Conservation (phyloP, 2,888 invertebrate species). For the Melieria picta region DNA sequence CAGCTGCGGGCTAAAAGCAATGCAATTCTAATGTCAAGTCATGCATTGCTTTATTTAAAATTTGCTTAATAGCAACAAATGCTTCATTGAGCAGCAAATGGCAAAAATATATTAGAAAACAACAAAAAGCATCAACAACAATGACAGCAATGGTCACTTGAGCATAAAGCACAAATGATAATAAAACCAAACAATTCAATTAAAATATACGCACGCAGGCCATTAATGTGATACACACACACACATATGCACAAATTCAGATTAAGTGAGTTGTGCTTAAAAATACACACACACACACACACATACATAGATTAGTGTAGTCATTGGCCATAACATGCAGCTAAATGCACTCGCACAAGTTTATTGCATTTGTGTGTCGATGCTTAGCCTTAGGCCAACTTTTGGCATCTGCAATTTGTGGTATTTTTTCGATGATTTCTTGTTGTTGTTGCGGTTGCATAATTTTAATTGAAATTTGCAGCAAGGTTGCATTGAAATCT, state of each 20-base stretch:
- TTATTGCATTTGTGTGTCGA: no score
- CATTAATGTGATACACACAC: constrained; percentile 1
- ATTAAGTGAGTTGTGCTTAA: not conserved
- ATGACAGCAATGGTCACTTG: not conserved
- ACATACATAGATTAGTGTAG: no score
- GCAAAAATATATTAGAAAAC: not conserved
- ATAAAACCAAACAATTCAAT: constrained; percentile 28
- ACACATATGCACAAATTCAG: not conserved
- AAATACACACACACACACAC: not conserved
- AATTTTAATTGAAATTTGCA: constrained; percentile 8
- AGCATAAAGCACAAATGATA: constrained; percentile 19
- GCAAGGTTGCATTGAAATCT: not conserved
- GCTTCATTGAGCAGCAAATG: constrained; percentile 7
- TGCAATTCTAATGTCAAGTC: not conserved
- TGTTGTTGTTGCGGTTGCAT: constrained; percentile 10
- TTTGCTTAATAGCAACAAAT: constrained; percentile 18
- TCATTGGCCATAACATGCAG: no score
- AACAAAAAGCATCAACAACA: not conserved
- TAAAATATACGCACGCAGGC: constrained; percentile 2
- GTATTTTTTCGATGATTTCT: not conserved
- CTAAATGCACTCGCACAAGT: no score
- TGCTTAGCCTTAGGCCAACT: no score
- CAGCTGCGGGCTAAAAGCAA: not conserved
- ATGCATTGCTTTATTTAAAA: not conserved
- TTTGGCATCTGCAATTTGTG: no score